These are phyloP conservation scores for Pelosia muscerda DNA, from an alignment of 2,888 invertebrate species.

Conservation along the genomic window DNA sequence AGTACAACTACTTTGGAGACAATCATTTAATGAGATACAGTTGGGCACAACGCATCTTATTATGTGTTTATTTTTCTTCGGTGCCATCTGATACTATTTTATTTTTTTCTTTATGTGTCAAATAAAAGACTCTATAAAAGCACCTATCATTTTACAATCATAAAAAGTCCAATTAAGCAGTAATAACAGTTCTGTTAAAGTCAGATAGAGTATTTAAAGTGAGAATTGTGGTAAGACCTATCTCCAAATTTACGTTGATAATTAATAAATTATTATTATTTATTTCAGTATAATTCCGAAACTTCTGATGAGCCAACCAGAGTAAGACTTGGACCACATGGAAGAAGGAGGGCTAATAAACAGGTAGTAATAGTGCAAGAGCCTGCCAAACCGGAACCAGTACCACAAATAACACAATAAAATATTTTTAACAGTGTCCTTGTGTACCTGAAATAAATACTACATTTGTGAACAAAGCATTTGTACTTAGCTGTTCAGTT, in stretches of 20 bases:
- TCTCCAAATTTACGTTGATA: background rate
- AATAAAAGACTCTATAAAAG: no score
- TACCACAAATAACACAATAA: slow-evolving; percentile 33
- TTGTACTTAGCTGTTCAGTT: background rate
- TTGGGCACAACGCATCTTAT: no score
- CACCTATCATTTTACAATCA: no score
- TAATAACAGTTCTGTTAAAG: no score
- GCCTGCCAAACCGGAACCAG: slow-evolving; percentile 33
- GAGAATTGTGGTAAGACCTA: background rate
- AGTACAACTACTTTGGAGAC: background rate
- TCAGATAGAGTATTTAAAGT: background rate
- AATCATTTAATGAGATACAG: background rate
- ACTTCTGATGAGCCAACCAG: slow-evolving; percentile 56
- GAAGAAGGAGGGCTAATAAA: slow-evolving; percentile 68
- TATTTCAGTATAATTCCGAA: slow-evolving; percentile 57
- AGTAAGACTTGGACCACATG: slow-evolving; percentile 65
- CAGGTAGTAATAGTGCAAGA: slow-evolving; percentile 60
- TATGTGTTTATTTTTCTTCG: no score
- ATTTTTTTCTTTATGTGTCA: no score
- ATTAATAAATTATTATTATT: background rate
- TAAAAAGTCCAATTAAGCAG: no score
- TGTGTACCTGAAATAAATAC: slow-evolving; percentile 26
- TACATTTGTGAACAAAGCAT: background rate
- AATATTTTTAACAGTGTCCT: background rate
- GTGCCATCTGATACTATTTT: no score